Conservation (phyloP, 2,888 invertebrate genomes). For the Eulithis prunata region DNA sequence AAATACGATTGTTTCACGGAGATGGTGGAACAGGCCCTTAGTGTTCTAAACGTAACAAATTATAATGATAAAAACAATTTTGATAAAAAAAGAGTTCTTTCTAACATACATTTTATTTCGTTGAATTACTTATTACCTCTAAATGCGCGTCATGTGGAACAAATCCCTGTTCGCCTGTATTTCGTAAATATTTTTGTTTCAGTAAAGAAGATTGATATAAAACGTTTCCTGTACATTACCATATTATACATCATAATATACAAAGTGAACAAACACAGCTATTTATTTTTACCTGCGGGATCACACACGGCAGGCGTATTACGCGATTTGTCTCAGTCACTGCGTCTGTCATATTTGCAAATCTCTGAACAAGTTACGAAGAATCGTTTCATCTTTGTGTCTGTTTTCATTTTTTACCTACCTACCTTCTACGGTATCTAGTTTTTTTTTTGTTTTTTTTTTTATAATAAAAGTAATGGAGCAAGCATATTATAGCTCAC, state of each 20-base stretch:
- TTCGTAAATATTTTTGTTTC: conserved; percentile 32
- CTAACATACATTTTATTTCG: not conserved
- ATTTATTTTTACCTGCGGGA: conserved; percentile 50
- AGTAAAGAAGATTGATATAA: conserved; percentile 32
- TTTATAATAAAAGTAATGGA: no score
- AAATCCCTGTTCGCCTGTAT: conserved; percentile 16
- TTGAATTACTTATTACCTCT: not conserved
- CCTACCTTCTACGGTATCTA: no score
- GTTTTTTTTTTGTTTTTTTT: no score
- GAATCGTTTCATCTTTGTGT: no score
- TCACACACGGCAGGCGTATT: conserved; percentile 50
- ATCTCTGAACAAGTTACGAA: conserved; percentile 11
- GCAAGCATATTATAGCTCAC: no score
- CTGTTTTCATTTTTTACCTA: no score
- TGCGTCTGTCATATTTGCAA: conserved; percentile 42
- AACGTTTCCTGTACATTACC: conserved; percentile 31
- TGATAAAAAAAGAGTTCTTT: not conserved
- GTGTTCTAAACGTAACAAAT: no score
- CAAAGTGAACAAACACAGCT: conserved; percentile 35
- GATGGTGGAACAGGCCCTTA: no score
- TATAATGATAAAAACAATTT: not conserved
- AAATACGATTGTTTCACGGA: no score
- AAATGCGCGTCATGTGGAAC: not conserved
- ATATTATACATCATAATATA: conserved; percentile 26
- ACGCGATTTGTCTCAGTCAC: conserved; percentile 66